phyloP scores from a whole-genome alignment of 2,888 invertebrate species.

The Acrocyrtus sp. region DNA sequence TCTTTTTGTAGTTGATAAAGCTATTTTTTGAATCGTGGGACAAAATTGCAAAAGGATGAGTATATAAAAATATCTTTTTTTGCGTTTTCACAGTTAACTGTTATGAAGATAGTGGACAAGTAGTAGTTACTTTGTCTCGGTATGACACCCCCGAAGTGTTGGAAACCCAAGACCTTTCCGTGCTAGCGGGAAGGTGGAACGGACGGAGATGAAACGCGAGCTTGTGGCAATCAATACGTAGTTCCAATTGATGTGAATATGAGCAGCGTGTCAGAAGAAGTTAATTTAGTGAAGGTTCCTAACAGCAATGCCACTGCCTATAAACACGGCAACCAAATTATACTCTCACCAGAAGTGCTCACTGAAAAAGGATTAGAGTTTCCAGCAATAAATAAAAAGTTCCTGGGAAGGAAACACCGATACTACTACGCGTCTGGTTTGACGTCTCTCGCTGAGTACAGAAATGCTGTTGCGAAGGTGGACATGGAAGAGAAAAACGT shows the following conservation, averaged over 20 bases:
- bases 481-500: conserved; percentile 65
- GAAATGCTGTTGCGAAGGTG: conserved; percentile 66
- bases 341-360: conserved; percentile 62
- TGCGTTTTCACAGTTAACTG: conserved; percentile 66
- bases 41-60: not conserved
- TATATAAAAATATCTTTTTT: not conserved
- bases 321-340: conserved; percentile 64
- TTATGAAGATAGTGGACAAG: conserved; percentile 68
- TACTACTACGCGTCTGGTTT: conserved; percentile 68
- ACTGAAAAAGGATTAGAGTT: conserved; percentile 67
- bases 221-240: conserved; percentile 54
- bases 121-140: conserved; percentile 66
- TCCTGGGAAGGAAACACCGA: conserved; percentile 66
- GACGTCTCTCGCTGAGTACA: conserved; percentile 64
- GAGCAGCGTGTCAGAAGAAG: conserved; percentile 63
- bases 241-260: conserved; percentile 52
- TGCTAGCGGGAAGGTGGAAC: conserved; percentile 61
- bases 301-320: conserved; percentile 66
- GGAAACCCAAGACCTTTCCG: conserved; percentile 65
- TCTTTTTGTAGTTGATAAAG: no score
- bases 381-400: conserved; percentile 68
- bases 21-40: no score
- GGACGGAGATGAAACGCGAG: conserved; percentile 54
- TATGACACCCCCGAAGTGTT: conserved; percentile 66
- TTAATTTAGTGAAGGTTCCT: conserved; percentile 66